These are phyloP conservation scores for Cyphomyrus discorhynchus DNA, from an alignment of 2,113 vertebrate genomes.

Conservation along the genomic window DNA sequence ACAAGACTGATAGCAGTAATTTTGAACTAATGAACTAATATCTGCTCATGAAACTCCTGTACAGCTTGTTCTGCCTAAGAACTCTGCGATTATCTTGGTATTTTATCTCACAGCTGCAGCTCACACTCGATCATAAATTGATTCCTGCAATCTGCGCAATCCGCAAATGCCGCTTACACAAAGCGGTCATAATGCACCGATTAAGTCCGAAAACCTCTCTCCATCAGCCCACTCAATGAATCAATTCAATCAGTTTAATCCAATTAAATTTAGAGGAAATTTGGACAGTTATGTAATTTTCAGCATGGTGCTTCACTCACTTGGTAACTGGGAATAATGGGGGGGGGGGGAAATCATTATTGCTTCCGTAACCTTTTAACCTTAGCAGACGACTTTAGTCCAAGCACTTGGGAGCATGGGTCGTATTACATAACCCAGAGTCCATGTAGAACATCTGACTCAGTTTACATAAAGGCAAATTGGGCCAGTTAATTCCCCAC, in stretches of 20 bases:
- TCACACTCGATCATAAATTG: neutral
- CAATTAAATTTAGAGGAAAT: neutral
- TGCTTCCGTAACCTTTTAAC: neutral
- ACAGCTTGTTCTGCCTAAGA: neutral
- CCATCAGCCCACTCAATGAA: neutral
- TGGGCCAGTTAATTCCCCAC: neutral
- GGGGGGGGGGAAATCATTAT: neutral
- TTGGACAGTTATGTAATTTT: neutral
- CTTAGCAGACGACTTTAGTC: neutral
- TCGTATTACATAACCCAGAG: neutral
- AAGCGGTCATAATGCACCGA: neutral
- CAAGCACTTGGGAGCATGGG: neutral
- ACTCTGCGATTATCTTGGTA: neutral
- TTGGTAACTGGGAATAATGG: neutral
- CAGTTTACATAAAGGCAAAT: neutral
- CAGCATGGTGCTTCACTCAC: neutral
- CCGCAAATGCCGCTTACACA: neutral
- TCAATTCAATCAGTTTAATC: slow-evolving; percentile 4
- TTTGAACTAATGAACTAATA: slow-evolving; percentile 10
- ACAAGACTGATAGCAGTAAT: slow-evolving; percentile 8
- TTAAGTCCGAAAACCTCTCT: neutral
- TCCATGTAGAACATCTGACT: neutral
- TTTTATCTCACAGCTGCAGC: neutral
- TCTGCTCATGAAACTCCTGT: neutral
- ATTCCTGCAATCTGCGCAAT: neutral